phyloP scores from a whole-genome alignment of 92 coral and sea anemone species.

The Palythoa grandis region DNA sequence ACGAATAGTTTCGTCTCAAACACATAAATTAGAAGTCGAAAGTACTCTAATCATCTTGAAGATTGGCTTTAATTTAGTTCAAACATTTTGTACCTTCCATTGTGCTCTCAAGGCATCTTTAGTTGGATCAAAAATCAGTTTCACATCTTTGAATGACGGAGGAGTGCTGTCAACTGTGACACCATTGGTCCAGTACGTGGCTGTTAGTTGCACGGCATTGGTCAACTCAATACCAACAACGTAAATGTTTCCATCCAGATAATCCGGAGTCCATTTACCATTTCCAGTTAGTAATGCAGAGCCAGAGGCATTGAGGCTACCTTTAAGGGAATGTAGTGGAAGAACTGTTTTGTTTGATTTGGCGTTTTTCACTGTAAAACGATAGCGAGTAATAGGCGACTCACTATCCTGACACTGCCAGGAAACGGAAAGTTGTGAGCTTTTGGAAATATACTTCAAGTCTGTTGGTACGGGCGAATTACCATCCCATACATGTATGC shows the following conservation, averaged over 20 bases:
- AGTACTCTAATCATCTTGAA: no score
- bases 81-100: conserved; percentile 57
- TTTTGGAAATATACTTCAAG: conserved; percentile 58
- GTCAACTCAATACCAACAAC: conserved; percentile 77
- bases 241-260: conserved; percentile 72
- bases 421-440: conserved; percentile 63
- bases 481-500: conserved; percentile 80
- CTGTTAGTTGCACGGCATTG: conserved; percentile 70
- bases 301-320: conserved; percentile 64
- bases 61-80: neutral
- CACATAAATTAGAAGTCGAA: no score
- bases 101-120: conserved; percentile 61
- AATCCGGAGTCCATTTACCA: conserved; percentile 59
- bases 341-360: conserved; percentile 55
- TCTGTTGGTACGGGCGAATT: conserved; percentile 45
- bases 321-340: conserved; percentile 75
- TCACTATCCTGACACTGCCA: conserved; percentile 85
- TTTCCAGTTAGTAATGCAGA: conserved; percentile 76
- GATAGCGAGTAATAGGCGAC: conserved; percentile 67
- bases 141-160: conserved; percentile 68
- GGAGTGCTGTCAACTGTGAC: conserved; percentile 87
- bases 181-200: conserved; percentile 84
- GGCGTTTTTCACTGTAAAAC: conserved; percentile 77
- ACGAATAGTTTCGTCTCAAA: no score
- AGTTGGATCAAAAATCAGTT: conserved; percentile 64